A percentile compares a stretch with the other conserved stretches of the same genome.
phyloP scores from a whole-genome alignment of 2,888 invertebrate species.

The Tipula lateralis region DNA sequence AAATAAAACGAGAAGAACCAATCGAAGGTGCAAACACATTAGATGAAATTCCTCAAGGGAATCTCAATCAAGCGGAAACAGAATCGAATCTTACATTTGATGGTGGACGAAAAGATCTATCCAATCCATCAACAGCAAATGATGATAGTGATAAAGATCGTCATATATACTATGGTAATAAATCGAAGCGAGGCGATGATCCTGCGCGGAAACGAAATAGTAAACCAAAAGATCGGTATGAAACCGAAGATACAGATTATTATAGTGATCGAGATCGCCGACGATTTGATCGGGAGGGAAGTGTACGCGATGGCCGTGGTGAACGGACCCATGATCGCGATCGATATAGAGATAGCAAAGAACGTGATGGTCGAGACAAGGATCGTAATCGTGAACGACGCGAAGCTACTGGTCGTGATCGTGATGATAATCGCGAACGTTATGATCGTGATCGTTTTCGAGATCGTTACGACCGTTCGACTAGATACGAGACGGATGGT shows the following conservation, averaged over 20 bases:
- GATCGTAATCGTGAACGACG: slow-evolving; percentile 38
- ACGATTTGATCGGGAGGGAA: slow-evolving; percentile 51
- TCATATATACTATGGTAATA: slow-evolving; percentile 32
- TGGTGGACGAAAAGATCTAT: slow-evolving; percentile 39
- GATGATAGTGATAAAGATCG: slow-evolving; percentile 45
- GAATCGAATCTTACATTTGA: slow-evolving; percentile 37
- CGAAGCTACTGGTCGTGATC: slow-evolving; percentile 36
- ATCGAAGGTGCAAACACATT: slow-evolving; percentile 51
- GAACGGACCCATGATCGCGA: slow-evolving; percentile 34
- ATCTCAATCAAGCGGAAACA: slow-evolving; percentile 34
- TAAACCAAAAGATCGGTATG: slow-evolving; percentile 52
- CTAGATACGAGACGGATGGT: slow-evolving; percentile 58
- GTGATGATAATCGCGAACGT: slow-evolving; percentile 47
- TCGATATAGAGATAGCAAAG: slow-evolving; percentile 43
- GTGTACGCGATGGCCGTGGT: slow-evolving; percentile 41
- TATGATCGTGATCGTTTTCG: slow-evolving; percentile 47
- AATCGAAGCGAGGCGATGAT: slow-evolving; percentile 44
- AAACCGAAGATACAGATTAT: slow-evolving; percentile 62
- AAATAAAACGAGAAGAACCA: slow-evolving; percentile 50
- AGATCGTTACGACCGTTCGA: slow-evolving; percentile 38
- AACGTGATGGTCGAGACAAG: slow-evolving; percentile 44
- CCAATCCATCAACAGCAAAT: slow-evolving; percentile 43
- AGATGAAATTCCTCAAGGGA: slow-evolving; percentile 39
- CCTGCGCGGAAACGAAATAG: slow-evolving; percentile 36
- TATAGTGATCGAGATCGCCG: slow-evolving; percentile 60